phyloP scores from a whole-genome alignment of 2,888 invertebrate species.

The Drosophila setosimentum region DNA sequence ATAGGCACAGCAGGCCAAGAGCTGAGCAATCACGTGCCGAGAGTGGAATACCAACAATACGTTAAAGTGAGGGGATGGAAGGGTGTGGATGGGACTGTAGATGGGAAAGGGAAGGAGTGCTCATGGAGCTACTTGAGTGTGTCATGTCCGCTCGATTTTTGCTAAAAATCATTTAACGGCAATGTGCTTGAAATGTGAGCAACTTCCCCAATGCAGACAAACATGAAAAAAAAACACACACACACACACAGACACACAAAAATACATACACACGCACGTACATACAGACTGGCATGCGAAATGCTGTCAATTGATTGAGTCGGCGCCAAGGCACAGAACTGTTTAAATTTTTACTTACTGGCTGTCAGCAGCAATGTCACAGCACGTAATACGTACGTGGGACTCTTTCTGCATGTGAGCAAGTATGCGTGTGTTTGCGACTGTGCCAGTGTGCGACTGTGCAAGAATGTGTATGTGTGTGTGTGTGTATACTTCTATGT shows the following conservation, averaged over 20 bases:
- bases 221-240: neutral
- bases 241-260: constrained; percentile 30
- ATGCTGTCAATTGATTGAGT: constrained; percentile 73
- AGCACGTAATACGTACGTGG: constrained; percentile 76
- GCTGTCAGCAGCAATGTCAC: constrained; percentile 66
- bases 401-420: constrained; percentile 20
- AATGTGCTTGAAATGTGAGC: constrained; percentile 71
- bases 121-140: constrained; percentile 73
- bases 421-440: neutral
- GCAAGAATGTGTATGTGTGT: constrained; percentile 1
- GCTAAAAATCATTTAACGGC: constrained; percentile 80
- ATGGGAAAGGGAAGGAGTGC: neutral
- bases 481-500: constrained; percentile 29
- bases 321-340: constrained; percentile 46
- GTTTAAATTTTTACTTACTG: constrained; percentile 73
- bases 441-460: constrained; percentile 2
- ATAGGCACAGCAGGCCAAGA: constrained; percentile 53
- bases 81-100: neutral
- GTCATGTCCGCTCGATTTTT: constrained; percentile 80
- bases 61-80: neutral
- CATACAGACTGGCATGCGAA: constrained; percentile 41
- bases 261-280: constrained; percentile 6
- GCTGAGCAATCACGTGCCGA: constrained; percentile 74
- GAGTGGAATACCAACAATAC: constrained; percentile 12
- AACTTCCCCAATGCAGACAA: constrained; percentile 32